These are phyloP conservation scores for Bellardia pandia DNA, from an alignment of 2,888 invertebrate species.

Conservation along the genomic window DNA sequence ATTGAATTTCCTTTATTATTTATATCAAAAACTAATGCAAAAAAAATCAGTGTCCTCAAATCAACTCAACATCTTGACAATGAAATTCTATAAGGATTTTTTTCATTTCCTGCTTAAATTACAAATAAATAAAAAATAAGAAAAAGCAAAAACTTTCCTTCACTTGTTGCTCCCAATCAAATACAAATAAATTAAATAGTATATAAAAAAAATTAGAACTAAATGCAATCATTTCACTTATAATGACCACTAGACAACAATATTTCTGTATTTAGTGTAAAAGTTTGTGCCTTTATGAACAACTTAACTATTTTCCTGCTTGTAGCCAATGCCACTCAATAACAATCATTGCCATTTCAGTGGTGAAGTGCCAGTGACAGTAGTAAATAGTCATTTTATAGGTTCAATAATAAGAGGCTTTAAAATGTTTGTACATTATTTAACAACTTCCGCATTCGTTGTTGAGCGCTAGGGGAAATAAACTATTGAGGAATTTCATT, in stretches of 20 bases:
- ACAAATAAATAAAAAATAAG: neutral
- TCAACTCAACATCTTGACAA: neutral
- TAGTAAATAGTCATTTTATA: neutral
- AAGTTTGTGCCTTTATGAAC: neutral
- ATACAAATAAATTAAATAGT: conserved; percentile 9
- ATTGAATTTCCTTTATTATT: neutral
- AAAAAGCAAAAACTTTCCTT: neutral
- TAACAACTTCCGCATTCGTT: neutral
- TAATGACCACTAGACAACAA: conserved; percentile 16
- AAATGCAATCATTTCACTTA: neutral
- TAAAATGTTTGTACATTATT: neutral
- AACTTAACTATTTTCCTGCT: neutral
- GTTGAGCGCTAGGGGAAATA: no score
- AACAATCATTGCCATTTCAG: neutral
- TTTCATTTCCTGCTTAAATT: neutral
- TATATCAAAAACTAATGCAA: neutral
- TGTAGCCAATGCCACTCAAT: neutral
- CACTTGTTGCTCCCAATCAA: neutral
- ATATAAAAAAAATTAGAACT: neutral
- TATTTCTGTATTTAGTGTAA: neutral
- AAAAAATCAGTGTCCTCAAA: neutral
- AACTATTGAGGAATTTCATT: no score
- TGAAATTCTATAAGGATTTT: neutral
- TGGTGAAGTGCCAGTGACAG: neutral
- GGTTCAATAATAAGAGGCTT: neutral